phyloP scores from a whole-genome alignment of 2,888 invertebrate genomes.

The Amiota minor region DNA sequence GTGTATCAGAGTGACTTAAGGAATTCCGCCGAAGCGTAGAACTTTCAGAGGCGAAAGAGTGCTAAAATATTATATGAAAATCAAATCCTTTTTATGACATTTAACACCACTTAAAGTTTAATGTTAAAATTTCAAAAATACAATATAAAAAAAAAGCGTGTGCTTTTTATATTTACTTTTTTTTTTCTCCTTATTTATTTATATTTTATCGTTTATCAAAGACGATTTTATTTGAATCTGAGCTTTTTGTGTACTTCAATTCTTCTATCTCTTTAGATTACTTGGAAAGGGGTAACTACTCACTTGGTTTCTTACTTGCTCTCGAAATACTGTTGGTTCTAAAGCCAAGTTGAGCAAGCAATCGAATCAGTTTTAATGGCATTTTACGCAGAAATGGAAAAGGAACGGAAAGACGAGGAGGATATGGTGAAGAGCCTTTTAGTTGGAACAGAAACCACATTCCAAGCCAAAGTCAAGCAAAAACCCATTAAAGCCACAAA shows the following conservation, averaged over 20 bases:
- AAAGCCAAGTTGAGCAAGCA: constrained; percentile 1
- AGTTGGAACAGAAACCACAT: background rate
- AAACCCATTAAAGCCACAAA: constrained; percentile 56
- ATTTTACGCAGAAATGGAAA: background rate
- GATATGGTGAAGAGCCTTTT: too few species aligned
- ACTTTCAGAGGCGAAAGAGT: background rate
- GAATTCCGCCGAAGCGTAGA: background rate
- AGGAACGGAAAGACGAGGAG: background rate
- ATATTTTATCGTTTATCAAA: background rate
- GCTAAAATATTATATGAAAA: background rate
- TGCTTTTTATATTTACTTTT: background rate
- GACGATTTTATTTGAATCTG: constrained; percentile 6
- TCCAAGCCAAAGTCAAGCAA: constrained; percentile 5
- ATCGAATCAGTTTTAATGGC: constrained; percentile 9
- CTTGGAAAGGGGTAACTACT: background rate
- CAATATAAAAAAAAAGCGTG: too few species aligned
- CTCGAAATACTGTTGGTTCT: too few species aligned
- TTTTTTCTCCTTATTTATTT: background rate
- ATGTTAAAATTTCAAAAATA: constrained; percentile 1
- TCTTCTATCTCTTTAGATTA: background rate
- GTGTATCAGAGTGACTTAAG: background rate
- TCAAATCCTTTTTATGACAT: constrained; percentile 26
- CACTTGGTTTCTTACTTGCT: too few species aligned
- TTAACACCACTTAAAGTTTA: constrained; percentile 11
- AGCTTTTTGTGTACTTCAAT: background rate